These are phyloP conservation scores for Sakesphorus luctuosus DNA, from an alignment of 2,113 vertebrate genomes.

Conservation along the genomic window DNA sequence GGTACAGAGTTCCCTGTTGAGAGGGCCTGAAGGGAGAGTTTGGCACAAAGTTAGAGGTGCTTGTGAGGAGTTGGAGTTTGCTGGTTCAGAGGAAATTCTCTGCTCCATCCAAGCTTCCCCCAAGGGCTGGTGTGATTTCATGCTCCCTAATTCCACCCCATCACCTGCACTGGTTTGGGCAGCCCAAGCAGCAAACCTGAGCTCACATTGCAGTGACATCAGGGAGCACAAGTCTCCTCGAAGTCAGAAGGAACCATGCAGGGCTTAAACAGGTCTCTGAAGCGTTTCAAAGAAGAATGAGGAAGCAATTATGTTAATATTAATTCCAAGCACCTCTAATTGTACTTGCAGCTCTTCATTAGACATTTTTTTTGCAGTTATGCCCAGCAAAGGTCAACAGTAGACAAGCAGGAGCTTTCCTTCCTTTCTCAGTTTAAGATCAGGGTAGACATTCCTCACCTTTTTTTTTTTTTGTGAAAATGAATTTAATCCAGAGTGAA, in stretches of 20 bases:
- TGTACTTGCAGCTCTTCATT: neutral
- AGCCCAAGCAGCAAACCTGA: neutral
- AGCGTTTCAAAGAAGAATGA: neutral
- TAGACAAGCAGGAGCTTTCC: neutral
- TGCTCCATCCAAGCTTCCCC: neutral
- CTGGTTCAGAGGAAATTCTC: neutral
- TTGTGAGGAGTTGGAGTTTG: neutral
- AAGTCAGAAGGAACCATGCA: neutral
- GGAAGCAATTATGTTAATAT: neutral
- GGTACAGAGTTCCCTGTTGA: accelerated
- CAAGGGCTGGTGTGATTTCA: neutral
- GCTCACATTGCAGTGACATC: accelerated
- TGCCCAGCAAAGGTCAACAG: neutral
- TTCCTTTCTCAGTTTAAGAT: neutral
- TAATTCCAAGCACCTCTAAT: neutral
- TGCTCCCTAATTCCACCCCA: neutral
- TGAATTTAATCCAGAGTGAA: neutral
- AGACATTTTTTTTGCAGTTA: neutral
- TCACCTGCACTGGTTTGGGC: neutral
- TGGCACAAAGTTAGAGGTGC: accelerated
- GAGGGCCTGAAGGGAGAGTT: neutral
- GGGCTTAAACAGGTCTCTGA: neutral
- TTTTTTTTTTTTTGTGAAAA: neutral
- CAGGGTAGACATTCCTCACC: neutral
- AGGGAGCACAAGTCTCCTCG: neutral